These are phyloP conservation scores for Arrhamphus sclerolepis DNA, from an alignment of 2,797 vertebrate genomes.

Conservation along the genomic window DNA sequence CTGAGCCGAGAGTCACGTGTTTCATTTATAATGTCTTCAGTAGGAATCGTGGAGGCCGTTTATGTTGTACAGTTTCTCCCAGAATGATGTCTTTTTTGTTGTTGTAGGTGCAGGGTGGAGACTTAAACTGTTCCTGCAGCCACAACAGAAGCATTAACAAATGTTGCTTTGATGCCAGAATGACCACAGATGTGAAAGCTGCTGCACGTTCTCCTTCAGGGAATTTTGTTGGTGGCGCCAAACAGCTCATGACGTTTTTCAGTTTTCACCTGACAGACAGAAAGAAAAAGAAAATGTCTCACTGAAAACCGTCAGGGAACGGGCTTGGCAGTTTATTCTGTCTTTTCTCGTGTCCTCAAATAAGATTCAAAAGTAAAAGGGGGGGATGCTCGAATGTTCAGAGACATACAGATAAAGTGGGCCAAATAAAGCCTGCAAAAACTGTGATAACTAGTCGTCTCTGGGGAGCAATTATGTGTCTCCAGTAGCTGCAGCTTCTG, in stretches of 20 bases:
- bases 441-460: slow-evolving; percentile 16
- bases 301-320: too few relatives aligned
- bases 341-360: too few relatives aligned
- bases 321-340: too few relatives aligned
- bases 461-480: slow-evolving; percentile 19
- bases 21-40: too few relatives aligned
- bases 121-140: slow-evolving; percentile 33
- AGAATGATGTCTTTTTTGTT: too few relatives aligned
- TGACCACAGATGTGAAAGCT: slow-evolving; percentile 11
- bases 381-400: not conserved
- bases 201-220: slow-evolving; percentile 3
- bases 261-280: too few relatives aligned
- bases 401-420: not conserved
- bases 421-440: not conserved
- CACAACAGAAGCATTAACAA: slow-evolving; percentile 57
- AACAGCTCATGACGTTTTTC: not conserved
- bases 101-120: too few relatives aligned
- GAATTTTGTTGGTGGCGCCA: not conserved
- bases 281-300: too few relatives aligned
- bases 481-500: slow-evolving; percentile 38
- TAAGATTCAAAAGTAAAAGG: not conserved
- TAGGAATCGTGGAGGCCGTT: too few relatives aligned
- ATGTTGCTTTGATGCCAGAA: slow-evolving; percentile 39
- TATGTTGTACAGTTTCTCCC: too few relatives aligned
- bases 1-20: too few relatives aligned